Percentiles rank a stretch among this genome's conserved stretches.
Conservation (phyloP, 1,140 invertebrate genomes). For the Rhyacophila brunnea region DNA sequence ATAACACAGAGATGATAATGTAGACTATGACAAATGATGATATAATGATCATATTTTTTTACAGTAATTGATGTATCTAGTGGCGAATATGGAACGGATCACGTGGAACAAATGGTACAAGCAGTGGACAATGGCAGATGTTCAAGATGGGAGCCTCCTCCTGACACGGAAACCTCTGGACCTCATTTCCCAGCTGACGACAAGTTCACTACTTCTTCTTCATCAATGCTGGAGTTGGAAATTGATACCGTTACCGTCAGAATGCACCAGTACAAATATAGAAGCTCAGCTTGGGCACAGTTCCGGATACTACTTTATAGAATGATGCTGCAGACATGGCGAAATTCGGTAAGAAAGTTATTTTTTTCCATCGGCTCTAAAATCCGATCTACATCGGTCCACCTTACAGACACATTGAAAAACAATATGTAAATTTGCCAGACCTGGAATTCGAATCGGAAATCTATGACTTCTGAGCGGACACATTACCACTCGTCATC, state of each 20-base stretch:
- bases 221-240: slow-evolving; percentile 21
- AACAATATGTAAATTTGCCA: too few relatives aligned
- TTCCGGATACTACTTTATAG: slow-evolving; percentile 63
- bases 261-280: slow-evolving; percentile 53
- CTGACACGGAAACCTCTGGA: not conserved
- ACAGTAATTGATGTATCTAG: slow-evolving; percentile 76
- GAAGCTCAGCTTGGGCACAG: slow-evolving; percentile 62
- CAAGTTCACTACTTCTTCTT: not conserved
- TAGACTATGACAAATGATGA: too few relatives aligned
- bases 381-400: not conserved
- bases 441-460: too few relatives aligned
- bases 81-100: slow-evolving; percentile 67
- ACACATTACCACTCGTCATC: too few relatives aligned
- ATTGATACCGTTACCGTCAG: slow-evolving; percentile 6
- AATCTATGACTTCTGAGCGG: too few relatives aligned
- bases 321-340: slow-evolving; percentile 70
- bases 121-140: slow-evolving; percentile 62
- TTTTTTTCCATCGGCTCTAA: not conserved
- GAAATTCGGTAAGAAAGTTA: slow-evolving; percentile 61
- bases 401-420: too few relatives aligned
- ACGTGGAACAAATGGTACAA: slow-evolving; percentile 62
- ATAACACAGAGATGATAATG: too few relatives aligned
- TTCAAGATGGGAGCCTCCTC: slow-evolving; percentile 47
- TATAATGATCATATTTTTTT: too few relatives aligned
- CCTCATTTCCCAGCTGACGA: not conserved